A percentile compares a stretch with the other conserved stretches of the same genome.
These are phyloP conservation scores for Sylvietta virens DNA, from an alignment of 2,113 vertebrate genomes.

Conservation along the genomic window DNA sequence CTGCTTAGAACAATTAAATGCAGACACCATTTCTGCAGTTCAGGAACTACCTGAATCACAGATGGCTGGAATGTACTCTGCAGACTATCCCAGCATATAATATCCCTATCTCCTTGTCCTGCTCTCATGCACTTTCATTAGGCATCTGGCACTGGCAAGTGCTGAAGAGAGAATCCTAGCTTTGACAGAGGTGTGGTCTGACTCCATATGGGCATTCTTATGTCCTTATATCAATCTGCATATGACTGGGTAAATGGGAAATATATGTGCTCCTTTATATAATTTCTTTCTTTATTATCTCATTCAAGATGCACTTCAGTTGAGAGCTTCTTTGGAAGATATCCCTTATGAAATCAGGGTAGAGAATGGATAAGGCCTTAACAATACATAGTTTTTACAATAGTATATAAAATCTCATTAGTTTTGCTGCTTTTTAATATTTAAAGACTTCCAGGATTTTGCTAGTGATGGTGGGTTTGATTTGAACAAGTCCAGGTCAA, in stretches of 20 bases:
- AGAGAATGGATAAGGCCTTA: neutral
- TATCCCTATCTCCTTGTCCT: neutral
- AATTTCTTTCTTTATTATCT: conserved; percentile 2
- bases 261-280: conserved; percentile 6
- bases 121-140: conserved; percentile 28
- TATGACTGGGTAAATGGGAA: neutral
- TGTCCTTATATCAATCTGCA: conserved; percentile 47
- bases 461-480: neutral
- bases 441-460: neutral
- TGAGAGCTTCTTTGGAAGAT: neutral
- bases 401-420: neutral
- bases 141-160: conserved; percentile 59
- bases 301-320: neutral
- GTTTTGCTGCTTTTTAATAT: neutral
- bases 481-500: neutral
- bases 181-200: conserved; percentile 60
- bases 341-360: neutral
- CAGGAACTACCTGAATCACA: conserved; percentile 47
- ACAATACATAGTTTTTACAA: neutral
- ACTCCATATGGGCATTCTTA: conserved; percentile 61
- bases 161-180: conserved; percentile 29
- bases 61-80: conserved; percentile 30
- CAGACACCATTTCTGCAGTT: conserved; percentile 11
- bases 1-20: conserved; percentile 30
- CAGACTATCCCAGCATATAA: neutral